phyloP scores from a whole-genome alignment of 2,113 vertebrate genomes.

The Calypte anna region DNA sequence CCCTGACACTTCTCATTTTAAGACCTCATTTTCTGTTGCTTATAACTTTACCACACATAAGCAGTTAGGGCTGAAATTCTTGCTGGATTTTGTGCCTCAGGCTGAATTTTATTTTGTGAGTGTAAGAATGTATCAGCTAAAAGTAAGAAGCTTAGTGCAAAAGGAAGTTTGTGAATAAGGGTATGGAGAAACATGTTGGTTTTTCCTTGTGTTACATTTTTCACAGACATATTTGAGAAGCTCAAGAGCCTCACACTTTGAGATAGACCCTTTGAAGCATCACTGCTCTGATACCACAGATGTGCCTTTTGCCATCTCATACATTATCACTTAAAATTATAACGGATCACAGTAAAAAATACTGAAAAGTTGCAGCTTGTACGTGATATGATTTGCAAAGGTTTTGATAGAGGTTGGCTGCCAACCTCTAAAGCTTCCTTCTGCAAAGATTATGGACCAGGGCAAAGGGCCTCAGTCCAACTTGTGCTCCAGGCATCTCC shows the following conservation, averaged over 20 bases:
- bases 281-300: conserved; percentile 68
- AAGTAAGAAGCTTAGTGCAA: conserved; percentile 32
- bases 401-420: conserved; percentile 44
- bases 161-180: conserved; percentile 58
- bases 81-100: conserved; percentile 59
- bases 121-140: conserved; percentile 52
- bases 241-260: conserved; percentile 69
- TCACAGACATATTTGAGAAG: conserved; percentile 61
- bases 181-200: conserved; percentile 64
- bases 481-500: not conserved
- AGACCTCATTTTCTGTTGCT: conserved; percentile 52
- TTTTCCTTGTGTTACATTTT: conserved; percentile 56
- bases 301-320: conserved; percentile 70
- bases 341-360: conserved; percentile 58
- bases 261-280: conserved; percentile 69
- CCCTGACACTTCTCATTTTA: conserved; percentile 54
- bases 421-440: conserved; percentile 20
- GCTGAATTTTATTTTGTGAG: conserved; percentile 62
- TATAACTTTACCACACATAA: conserved; percentile 60
- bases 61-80: conserved; percentile 62
- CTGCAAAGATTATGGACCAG: not conserved
- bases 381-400: conserved; percentile 57
- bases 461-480: conserved; percentile 5
- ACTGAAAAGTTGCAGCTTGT: conserved; percentile 59
- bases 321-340: conserved; percentile 69